phyloP scores from a whole-genome alignment of 2,797 vertebrate genomes.

The Lepilemur ruficaudatus region DNA sequence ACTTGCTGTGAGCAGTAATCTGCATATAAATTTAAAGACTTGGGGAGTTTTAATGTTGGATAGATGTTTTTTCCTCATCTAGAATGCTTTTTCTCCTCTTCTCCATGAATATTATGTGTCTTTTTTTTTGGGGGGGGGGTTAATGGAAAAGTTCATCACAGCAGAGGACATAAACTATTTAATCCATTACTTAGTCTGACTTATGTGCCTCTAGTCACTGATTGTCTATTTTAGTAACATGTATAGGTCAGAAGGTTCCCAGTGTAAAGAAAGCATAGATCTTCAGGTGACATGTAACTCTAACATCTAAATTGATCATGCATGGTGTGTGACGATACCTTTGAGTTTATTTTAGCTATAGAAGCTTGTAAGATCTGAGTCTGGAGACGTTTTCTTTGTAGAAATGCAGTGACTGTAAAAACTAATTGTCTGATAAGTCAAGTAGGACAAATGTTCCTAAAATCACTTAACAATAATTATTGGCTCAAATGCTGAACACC shows the following conservation, averaged over 20 bases:
- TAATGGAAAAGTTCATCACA: conserved; percentile 46
- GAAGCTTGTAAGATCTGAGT: neutral
- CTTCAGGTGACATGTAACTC: neutral
- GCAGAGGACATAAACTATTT: neutral
- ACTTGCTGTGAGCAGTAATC: conserved; percentile 66
- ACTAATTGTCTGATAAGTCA: neutral
- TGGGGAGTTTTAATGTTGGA: conserved; percentile 2
- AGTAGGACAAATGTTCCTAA: neutral
- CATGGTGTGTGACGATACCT: neutral
- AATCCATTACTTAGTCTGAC: conserved; percentile 35
- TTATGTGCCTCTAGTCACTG: neutral
- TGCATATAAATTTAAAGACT: conserved; percentile 59
- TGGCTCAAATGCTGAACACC: neutral
- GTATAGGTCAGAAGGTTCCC: neutral
- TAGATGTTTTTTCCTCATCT: neutral
- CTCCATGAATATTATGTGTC: neutral
- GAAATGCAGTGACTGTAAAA: neutral
- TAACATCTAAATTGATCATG: neutral
- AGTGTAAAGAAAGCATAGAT: neutral
- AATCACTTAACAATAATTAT: neutral
- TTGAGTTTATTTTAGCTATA: neutral
- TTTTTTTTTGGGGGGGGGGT: neutral
- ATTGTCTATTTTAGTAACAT: conserved; percentile 10
- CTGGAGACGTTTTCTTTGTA: neutral
- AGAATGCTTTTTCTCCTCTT: conserved; percentile 33